Evolutionary conservation across 2,888 invertebrate genomes (phyloP).

Genomic region (Ganaspis brasiliensis): DNA sequence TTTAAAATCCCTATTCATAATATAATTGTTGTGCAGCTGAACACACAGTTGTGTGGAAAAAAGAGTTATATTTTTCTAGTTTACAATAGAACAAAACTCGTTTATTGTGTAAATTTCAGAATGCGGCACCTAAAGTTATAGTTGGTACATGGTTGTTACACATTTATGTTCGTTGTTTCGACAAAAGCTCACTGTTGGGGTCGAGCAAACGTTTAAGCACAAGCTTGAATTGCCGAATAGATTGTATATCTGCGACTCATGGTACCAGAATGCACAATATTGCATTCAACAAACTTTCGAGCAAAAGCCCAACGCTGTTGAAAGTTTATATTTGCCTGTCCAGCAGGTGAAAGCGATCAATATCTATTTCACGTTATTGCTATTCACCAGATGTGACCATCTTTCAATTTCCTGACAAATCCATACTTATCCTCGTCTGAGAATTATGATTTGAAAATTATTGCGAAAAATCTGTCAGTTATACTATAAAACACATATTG

Average conservation of each 20-base stretch:
- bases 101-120: constrained; percentile 8
- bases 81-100: background rate
- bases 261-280: constrained; percentile 33
- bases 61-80: background rate
- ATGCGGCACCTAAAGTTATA: constrained; percentile 5
- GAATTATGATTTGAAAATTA: background rate
- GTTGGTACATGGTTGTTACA: constrained; percentile 7
- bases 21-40: no score
- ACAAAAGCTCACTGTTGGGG: constrained; percentile 36
- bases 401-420: constrained; percentile 40
- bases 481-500: no score
- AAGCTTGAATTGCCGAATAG: constrained; percentile 30
- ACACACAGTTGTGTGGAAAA: background rate
- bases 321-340: constrained; percentile 20
- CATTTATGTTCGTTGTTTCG: constrained; percentile 32
- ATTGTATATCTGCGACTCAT: constrained; percentile 14
- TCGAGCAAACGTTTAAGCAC: constrained; percentile 40
- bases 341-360: constrained; percentile 23
- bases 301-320: constrained; percentile 5
- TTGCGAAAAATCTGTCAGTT: background rate
- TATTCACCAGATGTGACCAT: constrained; percentile 32
- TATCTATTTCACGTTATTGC: constrained; percentile 34
- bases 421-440: background rate
- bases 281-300: constrained; percentile 29
- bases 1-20: no score